phyloP scores from a whole-genome alignment of 2,113 vertebrate species.

The Talpa occidentalis region DNA sequence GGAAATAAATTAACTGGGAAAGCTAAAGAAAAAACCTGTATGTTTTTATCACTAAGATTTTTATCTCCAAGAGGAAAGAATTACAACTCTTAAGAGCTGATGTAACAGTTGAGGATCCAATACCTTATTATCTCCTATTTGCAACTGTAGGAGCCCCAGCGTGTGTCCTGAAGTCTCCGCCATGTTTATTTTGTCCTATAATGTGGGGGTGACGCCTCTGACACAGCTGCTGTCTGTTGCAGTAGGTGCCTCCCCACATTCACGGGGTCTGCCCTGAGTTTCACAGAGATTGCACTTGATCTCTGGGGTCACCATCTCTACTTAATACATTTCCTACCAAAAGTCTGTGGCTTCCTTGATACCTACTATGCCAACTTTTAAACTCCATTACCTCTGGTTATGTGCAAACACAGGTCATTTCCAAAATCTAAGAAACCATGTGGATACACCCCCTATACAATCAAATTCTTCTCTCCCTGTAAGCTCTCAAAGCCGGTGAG shows the following conservation, averaged over 20 bases:
- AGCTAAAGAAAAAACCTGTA: neutral
- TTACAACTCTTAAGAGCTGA: neutral
- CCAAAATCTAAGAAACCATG: neutral
- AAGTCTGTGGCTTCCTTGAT: neutral
- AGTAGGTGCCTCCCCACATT: neutral
- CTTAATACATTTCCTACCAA: neutral
- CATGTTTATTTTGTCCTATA: neutral
- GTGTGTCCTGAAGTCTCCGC: neutral
- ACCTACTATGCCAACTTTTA: neutral
- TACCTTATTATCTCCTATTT: neutral
- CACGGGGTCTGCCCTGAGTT: neutral
- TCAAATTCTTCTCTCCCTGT: neutral
- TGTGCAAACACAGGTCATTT: neutral
- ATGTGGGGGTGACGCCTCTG: neutral
- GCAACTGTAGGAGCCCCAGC: neutral
- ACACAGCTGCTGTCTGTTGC: neutral
- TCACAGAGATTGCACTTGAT: neutral
- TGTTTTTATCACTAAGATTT: neutral
- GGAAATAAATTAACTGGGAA: neutral
- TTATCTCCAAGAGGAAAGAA: neutral
- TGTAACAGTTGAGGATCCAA: neutral
- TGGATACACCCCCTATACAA: neutral
- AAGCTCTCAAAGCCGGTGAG: neutral
- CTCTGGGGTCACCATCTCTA: neutral
- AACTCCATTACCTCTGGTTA: neutral